Conservation (phyloP, 2,888 invertebrate genomes). For the Trichogramma evanescens region DNA sequence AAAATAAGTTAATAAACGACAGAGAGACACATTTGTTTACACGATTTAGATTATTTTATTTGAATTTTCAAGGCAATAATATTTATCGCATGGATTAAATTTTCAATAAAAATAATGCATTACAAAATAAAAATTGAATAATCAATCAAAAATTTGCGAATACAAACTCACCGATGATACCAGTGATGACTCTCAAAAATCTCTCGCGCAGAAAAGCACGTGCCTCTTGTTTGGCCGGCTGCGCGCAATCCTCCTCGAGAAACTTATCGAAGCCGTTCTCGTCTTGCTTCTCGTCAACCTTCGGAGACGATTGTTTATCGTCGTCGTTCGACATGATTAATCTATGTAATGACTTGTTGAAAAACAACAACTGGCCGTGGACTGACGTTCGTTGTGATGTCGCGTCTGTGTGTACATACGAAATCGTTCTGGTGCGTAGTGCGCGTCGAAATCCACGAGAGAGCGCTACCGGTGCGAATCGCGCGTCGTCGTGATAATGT, state of each 20-base stretch:
- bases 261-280: constrained; percentile 13
- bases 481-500: too few species aligned
- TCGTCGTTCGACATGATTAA: too few species aligned
- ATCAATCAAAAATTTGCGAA: neutral
- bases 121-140: too few species aligned
- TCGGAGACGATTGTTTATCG: too few species aligned
- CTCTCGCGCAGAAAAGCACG: constrained; percentile 47
- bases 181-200: constrained; percentile 44
- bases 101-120: neutral
- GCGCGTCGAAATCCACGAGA: too few species aligned
- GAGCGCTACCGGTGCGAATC: too few species aligned
- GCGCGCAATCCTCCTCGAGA: constrained; percentile 30
- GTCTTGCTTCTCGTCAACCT: neutral
- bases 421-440: too few species aligned
- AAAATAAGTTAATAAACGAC: neutral
- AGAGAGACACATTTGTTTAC: neutral
- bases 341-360: too few species aligned
- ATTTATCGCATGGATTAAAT: neutral
- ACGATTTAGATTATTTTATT: constrained; percentile 10
- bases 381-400: too few species aligned
- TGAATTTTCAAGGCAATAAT: neutral
- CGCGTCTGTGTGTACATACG: too few species aligned
- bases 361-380: too few species aligned
- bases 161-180: constrained; percentile 41
- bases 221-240: constrained; percentile 42